Evolutionary conservation across 2,888 invertebrate species (phyloP), one percentile per base, ranked within the genome.

Genomic region (Acanthococcus lagerstroemiae): DNA sequence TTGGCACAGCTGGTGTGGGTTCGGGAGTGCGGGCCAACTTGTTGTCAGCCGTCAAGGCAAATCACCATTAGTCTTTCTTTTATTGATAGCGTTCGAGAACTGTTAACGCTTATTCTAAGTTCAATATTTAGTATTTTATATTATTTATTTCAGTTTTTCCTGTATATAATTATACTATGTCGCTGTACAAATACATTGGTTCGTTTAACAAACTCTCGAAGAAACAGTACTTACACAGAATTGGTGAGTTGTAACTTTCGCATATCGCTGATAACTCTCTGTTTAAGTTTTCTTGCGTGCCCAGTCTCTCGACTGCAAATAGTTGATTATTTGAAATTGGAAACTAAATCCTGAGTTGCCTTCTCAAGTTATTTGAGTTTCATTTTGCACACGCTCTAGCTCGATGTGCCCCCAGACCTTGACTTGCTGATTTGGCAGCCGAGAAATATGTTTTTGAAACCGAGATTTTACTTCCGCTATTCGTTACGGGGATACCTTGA

Each of bases 21-120:
- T 52, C 52, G 44, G 63, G 50, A n/a, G 37, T 52, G 63, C 63
- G 54, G 63, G 63, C 63, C 63, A 63, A 63, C 54, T 63, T 63
- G 63, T 63, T 63, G 63, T 63, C 63, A 25, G 37, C 4, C 37
- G 44, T 52, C 63, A 37, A 63, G 52, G 63, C 63, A 52, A 61
- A 19, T 52, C 30, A 26, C 25, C 46, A 46, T 50, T 44, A 27
- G 21, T 55, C 21, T 48, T 26, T 24, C n/a, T n/a, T 24, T 52
- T 50, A 25, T 52, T 61, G 48, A 54, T 30, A 30, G n/a, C 9
- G 12, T 37, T 37, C 26, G 50, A 61, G 27, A 61, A 55, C 12
- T 27, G 37, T 15, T 61, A 48, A 5, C 6, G n/a, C 52, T 48
- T 52, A 61, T 30, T 61, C 52, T 63, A 52, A 22, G 30, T 63